These are phyloP conservation scores for Sinocyclocheilus grahami DNA, from an alignment of 2,113 vertebrate species.

Conservation along the genomic window DNA sequence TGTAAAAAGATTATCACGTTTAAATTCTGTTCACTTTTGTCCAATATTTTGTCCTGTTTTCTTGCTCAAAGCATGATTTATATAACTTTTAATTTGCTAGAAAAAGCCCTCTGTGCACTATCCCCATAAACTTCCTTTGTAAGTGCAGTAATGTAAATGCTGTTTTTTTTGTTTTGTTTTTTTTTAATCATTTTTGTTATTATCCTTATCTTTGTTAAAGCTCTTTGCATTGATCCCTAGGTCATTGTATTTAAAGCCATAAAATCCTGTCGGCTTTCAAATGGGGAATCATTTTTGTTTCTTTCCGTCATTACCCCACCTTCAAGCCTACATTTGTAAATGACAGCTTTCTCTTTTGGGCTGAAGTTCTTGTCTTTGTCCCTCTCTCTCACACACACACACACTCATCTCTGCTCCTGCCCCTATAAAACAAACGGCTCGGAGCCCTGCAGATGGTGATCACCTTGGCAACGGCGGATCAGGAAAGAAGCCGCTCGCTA, in stretches of 20 bases:
- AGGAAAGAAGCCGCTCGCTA: slow-evolving; percentile 67
- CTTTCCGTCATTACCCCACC: neutral
- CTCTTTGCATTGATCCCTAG: neutral
- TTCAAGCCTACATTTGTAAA: slow-evolving; percentile 56
- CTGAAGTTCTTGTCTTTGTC: slow-evolving; percentile 55
- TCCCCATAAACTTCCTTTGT: too few species aligned
- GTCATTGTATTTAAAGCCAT: neutral
- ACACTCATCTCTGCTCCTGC: slow-evolving; percentile 52
- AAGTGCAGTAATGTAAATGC: too few species aligned
- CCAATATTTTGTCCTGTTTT: too few species aligned
- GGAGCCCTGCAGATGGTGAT: slow-evolving; percentile 73
- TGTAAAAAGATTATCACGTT: neutral
- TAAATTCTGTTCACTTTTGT: too few species aligned
- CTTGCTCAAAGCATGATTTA: too few species aligned
- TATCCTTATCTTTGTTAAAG: neutral
- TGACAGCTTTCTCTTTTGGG: slow-evolving; percentile 38
- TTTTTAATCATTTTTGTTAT: too few species aligned
- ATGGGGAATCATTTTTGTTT: neutral
- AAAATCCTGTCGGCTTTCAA: slow-evolving; percentile 6
- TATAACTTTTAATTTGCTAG: too few species aligned
- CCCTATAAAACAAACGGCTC: slow-evolving; percentile 70
- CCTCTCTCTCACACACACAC: slow-evolving; percentile 36
- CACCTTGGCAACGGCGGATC: slow-evolving; percentile 73
- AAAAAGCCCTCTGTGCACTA: neutral
- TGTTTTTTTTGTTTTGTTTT: too few species aligned